A percentile compares a stretch with the other conserved stretches of the same genome.
phyloP scores from a whole-genome alignment of 2,797 vertebrate species.

The Rachycentron canadum region DNA sequence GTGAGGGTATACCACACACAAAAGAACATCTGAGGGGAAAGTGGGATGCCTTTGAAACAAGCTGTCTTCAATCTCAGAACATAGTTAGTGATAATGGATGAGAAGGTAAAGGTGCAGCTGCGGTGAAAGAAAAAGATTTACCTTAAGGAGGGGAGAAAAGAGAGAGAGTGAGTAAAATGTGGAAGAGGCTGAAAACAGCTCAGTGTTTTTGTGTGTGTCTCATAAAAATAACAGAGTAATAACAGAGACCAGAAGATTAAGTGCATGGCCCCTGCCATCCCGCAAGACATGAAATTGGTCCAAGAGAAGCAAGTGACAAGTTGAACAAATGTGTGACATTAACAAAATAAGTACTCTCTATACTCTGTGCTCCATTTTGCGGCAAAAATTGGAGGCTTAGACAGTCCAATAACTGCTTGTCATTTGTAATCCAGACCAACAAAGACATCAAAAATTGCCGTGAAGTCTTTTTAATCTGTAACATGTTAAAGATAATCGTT shows the following conservation, averaged over 20 bases:
- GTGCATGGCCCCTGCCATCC: background rate
- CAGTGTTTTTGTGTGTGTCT: background rate
- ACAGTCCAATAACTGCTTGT: constrained; percentile 18
- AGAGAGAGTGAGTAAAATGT: no score
- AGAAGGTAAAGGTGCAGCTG: background rate
- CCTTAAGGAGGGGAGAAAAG: background rate
- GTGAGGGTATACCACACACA: background rate
- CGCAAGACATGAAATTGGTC: constrained; percentile 22
- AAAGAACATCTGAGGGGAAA: background rate
- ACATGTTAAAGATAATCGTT: background rate
- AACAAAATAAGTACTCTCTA: constrained; percentile 8
- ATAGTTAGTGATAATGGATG: background rate
- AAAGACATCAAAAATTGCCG: background rate
- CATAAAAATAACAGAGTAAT: constrained; percentile 10
- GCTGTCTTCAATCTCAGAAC: background rate
- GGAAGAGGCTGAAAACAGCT: background rate
- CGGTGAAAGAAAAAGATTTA: background rate
- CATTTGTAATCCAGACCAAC: constrained; percentile 10
- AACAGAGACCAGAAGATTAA: constrained; percentile 1
- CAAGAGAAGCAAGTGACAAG: constrained; percentile 18
- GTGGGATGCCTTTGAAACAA: constrained; percentile 11
- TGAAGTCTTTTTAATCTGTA: background rate
- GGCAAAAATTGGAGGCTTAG: background rate
- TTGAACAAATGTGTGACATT: background rate
- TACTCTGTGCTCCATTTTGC: background rate